These are phyloP conservation scores for Anoplius nigerrimus DNA, from an alignment of 2,888 invertebrate species.

Conservation along the genomic window DNA sequence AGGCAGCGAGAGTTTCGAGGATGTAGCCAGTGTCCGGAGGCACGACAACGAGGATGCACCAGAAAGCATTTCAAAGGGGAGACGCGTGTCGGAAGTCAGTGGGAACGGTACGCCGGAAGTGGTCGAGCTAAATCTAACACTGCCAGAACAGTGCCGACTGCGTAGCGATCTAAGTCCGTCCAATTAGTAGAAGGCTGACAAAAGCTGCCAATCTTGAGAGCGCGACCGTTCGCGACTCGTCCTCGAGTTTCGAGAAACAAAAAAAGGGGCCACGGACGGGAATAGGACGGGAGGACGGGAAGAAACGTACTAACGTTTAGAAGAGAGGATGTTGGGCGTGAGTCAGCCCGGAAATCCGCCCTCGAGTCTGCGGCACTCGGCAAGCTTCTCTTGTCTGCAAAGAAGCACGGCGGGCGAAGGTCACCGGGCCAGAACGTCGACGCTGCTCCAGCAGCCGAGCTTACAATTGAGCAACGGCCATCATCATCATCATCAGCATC, in stretches of 20 bases:
- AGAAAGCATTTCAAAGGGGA: no score
- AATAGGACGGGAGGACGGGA: constrained; percentile 22
- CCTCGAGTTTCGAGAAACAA: background rate
- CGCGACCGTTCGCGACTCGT: no score
- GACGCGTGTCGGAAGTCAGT: no score
- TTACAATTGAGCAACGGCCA: constrained; percentile 43
- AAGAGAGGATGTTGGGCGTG: constrained; percentile 69
- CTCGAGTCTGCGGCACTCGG: constrained; percentile 75
- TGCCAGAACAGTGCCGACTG: no score
- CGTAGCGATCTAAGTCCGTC: no score
- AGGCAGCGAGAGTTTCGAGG: constrained; percentile 51
- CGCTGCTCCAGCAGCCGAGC: constrained; percentile 72
- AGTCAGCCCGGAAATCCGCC: constrained; percentile 72
- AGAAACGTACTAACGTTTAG: constrained; percentile 40
- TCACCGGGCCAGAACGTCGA: constrained; percentile 74
- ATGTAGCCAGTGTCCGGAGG: constrained; percentile 44
- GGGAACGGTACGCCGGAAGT: no score
- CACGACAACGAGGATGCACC: constrained; percentile 6
- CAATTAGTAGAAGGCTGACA: no score
- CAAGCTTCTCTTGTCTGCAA: constrained; percentile 76
- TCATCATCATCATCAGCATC: constrained; percentile 30
- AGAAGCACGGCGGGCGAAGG: constrained; percentile 68
- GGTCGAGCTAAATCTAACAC: no score
- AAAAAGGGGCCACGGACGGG: constrained; percentile 1
- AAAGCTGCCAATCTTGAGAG: no score